Percentiles rank a stretch among this genome's conserved stretches.
These are phyloP conservation scores for Cephus sareptanus DNA, from an alignment of 2,888 invertebrate genomes.

Conservation along the genomic window DNA sequence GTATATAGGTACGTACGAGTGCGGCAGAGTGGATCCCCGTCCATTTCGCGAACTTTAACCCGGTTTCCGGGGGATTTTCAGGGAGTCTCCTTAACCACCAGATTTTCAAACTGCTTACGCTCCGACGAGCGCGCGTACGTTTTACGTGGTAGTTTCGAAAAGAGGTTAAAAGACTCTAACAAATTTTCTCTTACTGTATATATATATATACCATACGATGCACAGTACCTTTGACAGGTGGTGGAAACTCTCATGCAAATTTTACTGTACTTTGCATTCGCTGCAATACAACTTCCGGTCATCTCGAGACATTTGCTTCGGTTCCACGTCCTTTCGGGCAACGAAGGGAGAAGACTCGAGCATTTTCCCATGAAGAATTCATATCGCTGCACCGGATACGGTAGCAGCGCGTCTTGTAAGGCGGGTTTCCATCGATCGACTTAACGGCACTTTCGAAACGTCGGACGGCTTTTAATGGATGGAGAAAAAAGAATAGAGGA, in stretches of 20 bases:
- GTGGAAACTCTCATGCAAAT: neutral
- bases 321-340: neutral
- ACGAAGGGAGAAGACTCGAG: neutral
- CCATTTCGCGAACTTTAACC: slow-evolving; percentile 19
- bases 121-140: neutral
- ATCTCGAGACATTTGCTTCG: neutral
- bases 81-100: neutral
- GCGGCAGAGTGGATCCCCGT: neutral
- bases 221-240: neutral
- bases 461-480: neutral
- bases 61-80: slow-evolving; percentile 28
- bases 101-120: neutral
- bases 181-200: neutral
- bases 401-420: neutral
- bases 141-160: neutral
- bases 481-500: neutral
- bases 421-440: neutral
- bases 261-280: neutral
- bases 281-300: neutral
- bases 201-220: neutral
- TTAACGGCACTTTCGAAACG: neutral
- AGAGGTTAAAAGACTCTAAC: neutral
- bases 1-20: neutral
- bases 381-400: neutral
- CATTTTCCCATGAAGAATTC: neutral